Evolutionary conservation across 2,888 invertebrate genomes (phyloP).

Genomic region (Chloroclystis v-ata): DNA sequence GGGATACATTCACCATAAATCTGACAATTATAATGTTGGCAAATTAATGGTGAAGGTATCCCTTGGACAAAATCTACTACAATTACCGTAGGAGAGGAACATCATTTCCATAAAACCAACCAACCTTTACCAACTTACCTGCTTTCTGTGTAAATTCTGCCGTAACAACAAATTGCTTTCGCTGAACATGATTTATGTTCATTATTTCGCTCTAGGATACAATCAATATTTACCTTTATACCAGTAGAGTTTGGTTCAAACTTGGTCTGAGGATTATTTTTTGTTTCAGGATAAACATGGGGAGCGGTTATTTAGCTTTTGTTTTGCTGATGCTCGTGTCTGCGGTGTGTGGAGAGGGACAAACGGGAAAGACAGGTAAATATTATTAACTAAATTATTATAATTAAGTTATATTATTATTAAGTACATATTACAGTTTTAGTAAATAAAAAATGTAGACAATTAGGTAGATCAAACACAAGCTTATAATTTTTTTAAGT

Average conservation of each 20-base stretch:
- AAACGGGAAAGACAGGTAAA: constrained; percentile 50
- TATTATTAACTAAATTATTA: too few relatives aligned
- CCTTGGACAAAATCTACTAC: too few relatives aligned
- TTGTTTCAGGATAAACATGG: constrained; percentile 54
- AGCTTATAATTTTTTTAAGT: too few relatives aligned
- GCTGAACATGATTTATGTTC: constrained; percentile 29
- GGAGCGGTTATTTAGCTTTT: constrained; percentile 36
- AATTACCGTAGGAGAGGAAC: too few relatives aligned
- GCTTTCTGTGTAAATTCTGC: constrained; percentile 4
- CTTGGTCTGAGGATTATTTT: neutral
- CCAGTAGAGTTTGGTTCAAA: constrained; percentile 8
- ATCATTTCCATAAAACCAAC: too few relatives aligned
- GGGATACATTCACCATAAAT: too few relatives aligned
- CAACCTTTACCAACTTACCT: neutral
- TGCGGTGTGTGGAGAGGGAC: constrained; percentile 49
- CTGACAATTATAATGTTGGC: too few relatives aligned
- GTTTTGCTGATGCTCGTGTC: constrained; percentile 36
- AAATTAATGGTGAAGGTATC: too few relatives aligned
- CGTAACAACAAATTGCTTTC: constrained; percentile 25
- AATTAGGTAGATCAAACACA: too few relatives aligned
- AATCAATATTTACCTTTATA: constrained; percentile 23
- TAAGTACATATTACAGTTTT: too few relatives aligned
- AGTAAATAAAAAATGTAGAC: too few relatives aligned
- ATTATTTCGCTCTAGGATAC: constrained; percentile 27
- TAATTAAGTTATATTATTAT: too few relatives aligned